Base-by-base conservation (phyloP, 2,797 vertebrate genomes). In the Pipistrellus pipistrellus region DNA sequence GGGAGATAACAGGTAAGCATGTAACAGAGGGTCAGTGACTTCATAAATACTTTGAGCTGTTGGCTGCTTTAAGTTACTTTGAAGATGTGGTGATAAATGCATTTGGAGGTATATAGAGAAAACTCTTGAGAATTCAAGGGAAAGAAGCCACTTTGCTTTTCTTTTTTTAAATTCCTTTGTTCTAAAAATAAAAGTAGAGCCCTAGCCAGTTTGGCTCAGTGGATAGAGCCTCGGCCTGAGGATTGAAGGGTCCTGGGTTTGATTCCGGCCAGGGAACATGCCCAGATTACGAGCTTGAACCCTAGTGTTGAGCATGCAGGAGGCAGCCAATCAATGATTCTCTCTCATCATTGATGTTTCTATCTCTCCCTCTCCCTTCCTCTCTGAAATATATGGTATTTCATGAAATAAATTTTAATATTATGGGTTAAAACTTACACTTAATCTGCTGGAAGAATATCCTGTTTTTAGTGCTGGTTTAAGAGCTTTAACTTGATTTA, bases 21-120 rank as follows among this genome's bases (percentile, higher is more conserved):
- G 1, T 10, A 41, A 25, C 20, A n/a, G 59, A 72, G 35, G 44
- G 20, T 59, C 88, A 38, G 41, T 48, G 62, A 69, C 51, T 89
- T 48, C n/a, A 30, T 88, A 38, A 68, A 81, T 73, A 38, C 57
- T 69, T 88, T 88, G 27, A 23, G 77, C 55, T 95, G 17, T 64
- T 35, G 35, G 27, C n/a, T 86, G 23, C 48, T 59, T 53, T 77
- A 46, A 6, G 1, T 81, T 71, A 25, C 64, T 90, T 91, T 59
- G 66, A 66, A 23, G 7, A 25, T 20, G 71, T 17, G 35, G 25
- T 55, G 46, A 14, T 73, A 27, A 68, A 20, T 75, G 64, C 30
- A 4, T 32, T 51, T 55, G 25, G 55, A 76, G 23, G 8, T 23
- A 0, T 32, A 18, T 44, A 7, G 35, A 53, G 41, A 57, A 64